Evolutionary conservation across 2,113 vertebrate species (phyloP).

Genomic region (Cryptotis parvus): DNA sequence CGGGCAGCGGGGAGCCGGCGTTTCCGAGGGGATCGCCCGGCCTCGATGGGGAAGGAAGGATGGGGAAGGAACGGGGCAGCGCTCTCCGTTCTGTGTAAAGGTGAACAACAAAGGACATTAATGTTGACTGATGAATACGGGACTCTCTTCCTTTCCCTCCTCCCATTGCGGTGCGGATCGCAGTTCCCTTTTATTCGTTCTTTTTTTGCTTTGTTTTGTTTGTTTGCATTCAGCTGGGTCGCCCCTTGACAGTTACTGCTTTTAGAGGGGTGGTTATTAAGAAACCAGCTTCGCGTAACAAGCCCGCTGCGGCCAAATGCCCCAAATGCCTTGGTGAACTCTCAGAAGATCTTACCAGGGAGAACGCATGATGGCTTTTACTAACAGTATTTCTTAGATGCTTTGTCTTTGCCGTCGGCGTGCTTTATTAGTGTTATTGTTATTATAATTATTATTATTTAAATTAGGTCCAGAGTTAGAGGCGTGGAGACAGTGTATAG

Average conservation of each 20-base stretch:
- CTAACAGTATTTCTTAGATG: conserved; percentile 46
- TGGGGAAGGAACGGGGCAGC: conserved; percentile 38
- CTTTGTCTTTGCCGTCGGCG: conserved; percentile 14
- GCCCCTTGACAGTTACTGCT: conserved; percentile 64
- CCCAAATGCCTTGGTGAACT: conserved; percentile 58
- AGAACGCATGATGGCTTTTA: conserved; percentile 58
- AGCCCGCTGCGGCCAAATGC: conserved; percentile 54
- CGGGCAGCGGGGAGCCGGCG: background rate
- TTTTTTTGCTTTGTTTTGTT: conserved; percentile 57
- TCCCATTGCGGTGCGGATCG: conserved; percentile 46
- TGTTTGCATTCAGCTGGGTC: conserved; percentile 75
- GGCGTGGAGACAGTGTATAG: conserved; percentile 23
- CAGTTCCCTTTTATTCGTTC: conserved; percentile 34
- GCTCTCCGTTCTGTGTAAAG: conserved; percentile 71
- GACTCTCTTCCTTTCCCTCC: conserved; percentile 69
- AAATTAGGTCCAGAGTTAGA: background rate
- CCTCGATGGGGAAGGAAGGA: conserved; percentile 8
- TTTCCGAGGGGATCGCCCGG: conserved; percentile 29
- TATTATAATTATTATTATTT: background rate
- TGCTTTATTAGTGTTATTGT: too few species aligned
- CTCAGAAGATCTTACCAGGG: conserved; percentile 57
- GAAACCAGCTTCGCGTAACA: conserved; percentile 46
- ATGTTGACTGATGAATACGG: conserved; percentile 80
- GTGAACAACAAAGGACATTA: conserved; percentile 87
- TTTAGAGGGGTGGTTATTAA: conserved; percentile 61